Conservation (phyloP, 2,797 vertebrate species). For the Champsocephalus esox region DNA sequence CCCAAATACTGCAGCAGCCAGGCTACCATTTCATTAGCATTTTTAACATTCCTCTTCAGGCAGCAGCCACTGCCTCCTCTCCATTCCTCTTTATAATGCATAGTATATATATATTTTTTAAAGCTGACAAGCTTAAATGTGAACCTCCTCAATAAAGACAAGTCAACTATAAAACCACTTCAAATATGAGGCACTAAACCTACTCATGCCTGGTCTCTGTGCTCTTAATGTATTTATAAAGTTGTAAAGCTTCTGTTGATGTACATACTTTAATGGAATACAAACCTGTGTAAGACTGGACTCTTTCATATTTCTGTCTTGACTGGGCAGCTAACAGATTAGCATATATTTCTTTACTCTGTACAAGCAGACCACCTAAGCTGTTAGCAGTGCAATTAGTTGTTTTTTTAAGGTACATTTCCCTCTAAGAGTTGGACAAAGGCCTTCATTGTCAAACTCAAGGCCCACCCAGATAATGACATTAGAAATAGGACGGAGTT, state of each 20-base stretch:
- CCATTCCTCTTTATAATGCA: conserved; percentile 44
- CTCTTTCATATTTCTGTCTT: conserved; percentile 9
- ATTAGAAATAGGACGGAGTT: conserved; percentile 45
- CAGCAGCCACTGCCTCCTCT: conserved; percentile 55
- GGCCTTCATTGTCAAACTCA: conserved; percentile 57
- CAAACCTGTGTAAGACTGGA: not conserved
- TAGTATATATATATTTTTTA: conserved; percentile 22
- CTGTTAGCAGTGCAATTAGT: conserved; percentile 56
- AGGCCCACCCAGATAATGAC: conserved; percentile 61
- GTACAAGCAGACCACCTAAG: conserved; percentile 66
- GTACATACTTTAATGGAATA: conserved; percentile 21
- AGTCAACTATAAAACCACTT: conserved; percentile 37
- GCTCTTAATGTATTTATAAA: conserved; percentile 31
- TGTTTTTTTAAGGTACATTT: conserved; percentile 43
- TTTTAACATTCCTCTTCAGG: conserved; percentile 76
- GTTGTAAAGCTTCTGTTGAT: conserved; percentile 23
- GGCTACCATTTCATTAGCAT: conserved; percentile 73
- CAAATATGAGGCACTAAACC: conserved; percentile 38
- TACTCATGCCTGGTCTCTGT: conserved; percentile 20
- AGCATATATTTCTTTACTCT: conserved; percentile 15
- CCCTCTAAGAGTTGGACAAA: conserved; percentile 54
- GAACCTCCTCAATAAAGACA: conserved; percentile 32
- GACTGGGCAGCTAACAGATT: conserved; percentile 23
- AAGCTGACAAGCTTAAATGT: conserved; percentile 40
- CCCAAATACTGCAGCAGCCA: conserved; percentile 58